Evolutionary conservation across 2,797 vertebrate genomes (phyloP).

Genomic region (Scarus forsteni): DNA sequence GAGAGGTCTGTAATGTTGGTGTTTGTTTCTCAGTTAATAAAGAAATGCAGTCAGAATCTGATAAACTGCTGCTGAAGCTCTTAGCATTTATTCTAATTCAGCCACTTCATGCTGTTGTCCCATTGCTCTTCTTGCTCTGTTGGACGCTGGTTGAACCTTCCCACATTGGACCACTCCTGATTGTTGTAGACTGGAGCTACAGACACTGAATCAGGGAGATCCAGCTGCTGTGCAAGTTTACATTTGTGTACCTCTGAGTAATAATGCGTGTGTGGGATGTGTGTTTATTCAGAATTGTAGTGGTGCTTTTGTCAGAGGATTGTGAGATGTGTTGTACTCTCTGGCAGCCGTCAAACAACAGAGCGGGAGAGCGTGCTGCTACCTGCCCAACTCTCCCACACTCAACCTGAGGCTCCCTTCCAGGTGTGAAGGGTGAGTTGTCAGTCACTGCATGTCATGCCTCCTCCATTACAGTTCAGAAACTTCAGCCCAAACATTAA

Average conservation of each 20-base stretch:
- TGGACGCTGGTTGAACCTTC: too few species aligned
- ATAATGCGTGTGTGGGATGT: constrained; percentile 13
- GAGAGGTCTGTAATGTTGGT: too few species aligned
- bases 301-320: constrained; percentile 28
- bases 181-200: too few species aligned
- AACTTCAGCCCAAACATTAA: constrained; percentile 2
- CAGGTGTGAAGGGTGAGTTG: constrained; percentile 60
- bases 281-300: constrained; percentile 17
- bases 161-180: too few species aligned
- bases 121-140: too few species aligned
- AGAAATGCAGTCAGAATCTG: too few species aligned
- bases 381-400: constrained; percentile 70
- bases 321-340: constrained; percentile 44
- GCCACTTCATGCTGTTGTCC: too few species aligned
- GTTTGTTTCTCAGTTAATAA: too few species aligned
- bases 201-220: too few species aligned
- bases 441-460: constrained; percentile 51
- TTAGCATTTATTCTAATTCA: too few species aligned
- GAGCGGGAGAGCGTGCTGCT: constrained; percentile 59
- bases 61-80: too few species aligned
- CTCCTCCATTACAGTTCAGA: neutral
- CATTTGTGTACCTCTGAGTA: neutral
- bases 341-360: constrained; percentile 60
- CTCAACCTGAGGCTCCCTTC: constrained; percentile 43
- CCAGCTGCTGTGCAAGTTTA: too few species aligned